phyloP scores from a whole-genome alignment of 2,113 vertebrate genomes.

The Seriola dumerili region DNA sequence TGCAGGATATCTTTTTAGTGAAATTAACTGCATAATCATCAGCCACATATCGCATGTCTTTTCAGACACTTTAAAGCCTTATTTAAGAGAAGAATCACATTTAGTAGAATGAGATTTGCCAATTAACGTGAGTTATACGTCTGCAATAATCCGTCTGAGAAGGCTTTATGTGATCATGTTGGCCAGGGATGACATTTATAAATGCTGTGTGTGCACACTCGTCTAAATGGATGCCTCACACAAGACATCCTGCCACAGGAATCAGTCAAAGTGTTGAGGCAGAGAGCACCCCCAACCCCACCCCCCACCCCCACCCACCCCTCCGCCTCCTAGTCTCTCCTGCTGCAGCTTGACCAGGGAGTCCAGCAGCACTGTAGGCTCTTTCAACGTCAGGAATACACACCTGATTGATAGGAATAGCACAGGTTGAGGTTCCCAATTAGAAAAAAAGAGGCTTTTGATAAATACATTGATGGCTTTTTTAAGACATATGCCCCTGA shows the following conservation, averaged over 20 bases:
- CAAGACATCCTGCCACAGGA: conserved; percentile 72
- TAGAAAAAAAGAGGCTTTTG: conserved; percentile 42
- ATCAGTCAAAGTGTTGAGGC: conserved; percentile 74
- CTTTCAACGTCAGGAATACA: neutral
- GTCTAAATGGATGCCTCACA: conserved; percentile 79
- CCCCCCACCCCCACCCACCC: neutral
- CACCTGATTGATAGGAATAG: conserved; percentile 42
- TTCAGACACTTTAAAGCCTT: conserved; percentile 66
- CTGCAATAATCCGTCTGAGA: conserved; percentile 73
- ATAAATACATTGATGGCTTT: conserved; percentile 56
- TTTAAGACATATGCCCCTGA: conserved; percentile 43
- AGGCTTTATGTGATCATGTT: conserved; percentile 82
- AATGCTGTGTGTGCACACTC: conserved; percentile 83
- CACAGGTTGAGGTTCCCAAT: conserved; percentile 33
- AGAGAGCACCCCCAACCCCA: conserved; percentile 1
- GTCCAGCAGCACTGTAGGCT: neutral
- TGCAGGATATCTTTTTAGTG: conserved; percentile 45
- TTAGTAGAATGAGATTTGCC: conserved; percentile 78
- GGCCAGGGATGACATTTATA: conserved; percentile 83
- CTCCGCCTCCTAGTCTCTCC: neutral
- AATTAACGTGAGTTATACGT: conserved; percentile 81
- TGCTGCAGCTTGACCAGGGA: conserved; percentile 29
- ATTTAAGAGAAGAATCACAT: conserved; percentile 71
- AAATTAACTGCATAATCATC: conserved; percentile 53
- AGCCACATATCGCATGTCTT: conserved; percentile 43